A percentile compares a stretch with the other conserved stretches of the same genome.
These are phyloP conservation scores for Phyto melanocephala DNA, from an alignment of 2,888 invertebrate species.

Conservation along the genomic window DNA sequence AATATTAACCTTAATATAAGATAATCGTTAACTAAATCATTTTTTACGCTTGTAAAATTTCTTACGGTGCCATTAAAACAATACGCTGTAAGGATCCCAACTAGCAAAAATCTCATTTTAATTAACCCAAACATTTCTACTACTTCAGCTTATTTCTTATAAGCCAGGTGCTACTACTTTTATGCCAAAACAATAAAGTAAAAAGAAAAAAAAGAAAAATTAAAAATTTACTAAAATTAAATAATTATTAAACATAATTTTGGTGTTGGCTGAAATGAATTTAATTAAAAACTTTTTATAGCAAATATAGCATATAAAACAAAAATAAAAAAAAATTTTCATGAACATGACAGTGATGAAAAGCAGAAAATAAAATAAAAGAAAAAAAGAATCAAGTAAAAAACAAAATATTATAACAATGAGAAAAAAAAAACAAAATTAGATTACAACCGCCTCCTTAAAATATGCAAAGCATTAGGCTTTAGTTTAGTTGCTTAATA, in stretches of 20 bases:
- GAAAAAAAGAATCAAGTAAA: slow-evolving; percentile 3
- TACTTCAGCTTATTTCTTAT: neutral
- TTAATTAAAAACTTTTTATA: slow-evolving; percentile 38
- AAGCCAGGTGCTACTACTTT: neutral
- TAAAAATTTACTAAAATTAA: neutral
- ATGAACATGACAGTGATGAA: neutral
- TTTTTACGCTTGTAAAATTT: too few relatives aligned
- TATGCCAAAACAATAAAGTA: neutral
- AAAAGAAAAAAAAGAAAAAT: neutral
- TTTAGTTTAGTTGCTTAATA: neutral
- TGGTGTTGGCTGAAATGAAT: neutral
- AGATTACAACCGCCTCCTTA: slow-evolving; percentile 38
- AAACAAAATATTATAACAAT: neutral
- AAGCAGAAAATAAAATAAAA: neutral
- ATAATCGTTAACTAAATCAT: too few relatives aligned
- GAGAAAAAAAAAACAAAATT: slow-evolving; percentile 1
- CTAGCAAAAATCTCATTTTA: neutral
- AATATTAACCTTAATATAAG: too few relatives aligned
- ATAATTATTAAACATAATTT: slow-evolving; percentile 33
- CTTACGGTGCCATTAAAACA: too few relatives aligned
- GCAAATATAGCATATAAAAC: neutral
- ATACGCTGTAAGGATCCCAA: neutral
- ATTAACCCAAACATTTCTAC: neutral
- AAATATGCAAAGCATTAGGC: slow-evolving; percentile 46
- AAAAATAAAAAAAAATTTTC: neutral